These are phyloP conservation scores for Cabera pusaria DNA, from an alignment of 2,888 invertebrate species.

Conservation along the genomic window DNA sequence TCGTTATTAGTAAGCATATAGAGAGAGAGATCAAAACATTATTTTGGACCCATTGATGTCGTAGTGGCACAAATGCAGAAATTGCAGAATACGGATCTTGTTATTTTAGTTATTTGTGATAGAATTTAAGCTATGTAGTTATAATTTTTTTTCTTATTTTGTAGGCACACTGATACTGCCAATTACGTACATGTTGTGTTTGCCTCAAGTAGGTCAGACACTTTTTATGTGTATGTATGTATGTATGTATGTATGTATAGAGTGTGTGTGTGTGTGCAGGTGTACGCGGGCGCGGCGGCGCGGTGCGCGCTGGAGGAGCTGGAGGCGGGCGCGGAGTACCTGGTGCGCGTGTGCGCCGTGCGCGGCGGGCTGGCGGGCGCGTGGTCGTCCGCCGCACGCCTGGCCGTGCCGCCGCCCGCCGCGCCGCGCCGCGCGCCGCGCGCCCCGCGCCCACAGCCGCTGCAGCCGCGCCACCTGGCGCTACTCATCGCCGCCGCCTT, in stretches of 20 bases:
- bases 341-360: conserved; percentile 90
- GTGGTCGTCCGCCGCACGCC: conserved; percentile 86
- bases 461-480: conserved; percentile 80
- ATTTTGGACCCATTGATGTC: too few relatives aligned
- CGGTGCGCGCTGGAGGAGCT: conserved; percentile 86
- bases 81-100: too few relatives aligned
- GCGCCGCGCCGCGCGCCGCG: conserved; percentile 80
- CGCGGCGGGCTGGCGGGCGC: conserved; percentile 87
- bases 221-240: too few relatives aligned
- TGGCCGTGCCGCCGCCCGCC: conserved; percentile 74
- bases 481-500: conserved; percentile 84
- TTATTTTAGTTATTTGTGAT: too few relatives aligned
- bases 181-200: too few relatives aligned
- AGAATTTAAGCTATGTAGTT: too few relatives aligned
- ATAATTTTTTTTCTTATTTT: too few relatives aligned
- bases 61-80: too few relatives aligned
- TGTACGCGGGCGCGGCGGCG: conserved; percentile 86
- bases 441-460: conserved; percentile 62
- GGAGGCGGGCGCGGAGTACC: conserved; percentile 89
- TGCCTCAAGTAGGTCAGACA: too few relatives aligned
- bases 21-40: too few relatives aligned
- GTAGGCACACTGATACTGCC: too few relatives aligned
- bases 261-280: conserved; percentile 60
- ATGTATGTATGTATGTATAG: neutral
- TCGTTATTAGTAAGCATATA: too few relatives aligned